These are phyloP conservation scores for Amphipyra berbera DNA, from an alignment of 2,888 invertebrate species.

Conservation along the genomic window DNA sequence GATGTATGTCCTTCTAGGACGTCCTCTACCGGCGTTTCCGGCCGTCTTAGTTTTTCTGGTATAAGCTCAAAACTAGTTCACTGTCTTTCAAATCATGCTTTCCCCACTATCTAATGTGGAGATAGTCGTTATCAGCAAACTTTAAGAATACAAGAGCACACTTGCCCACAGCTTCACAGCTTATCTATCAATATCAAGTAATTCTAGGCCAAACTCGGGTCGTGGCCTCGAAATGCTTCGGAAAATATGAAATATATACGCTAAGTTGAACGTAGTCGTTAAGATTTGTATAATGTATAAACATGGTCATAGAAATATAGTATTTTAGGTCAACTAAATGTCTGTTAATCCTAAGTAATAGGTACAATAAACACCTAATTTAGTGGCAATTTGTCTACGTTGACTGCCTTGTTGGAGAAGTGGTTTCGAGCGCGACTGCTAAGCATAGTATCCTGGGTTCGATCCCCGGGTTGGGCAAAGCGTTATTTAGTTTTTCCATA, in stretches of 20 bases:
- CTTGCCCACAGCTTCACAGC: neutral
- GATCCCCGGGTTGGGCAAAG: too few relatives aligned
- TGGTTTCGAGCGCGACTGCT: too few relatives aligned
- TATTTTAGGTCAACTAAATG: constrained; percentile 32
- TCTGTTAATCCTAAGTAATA: constrained; percentile 30
- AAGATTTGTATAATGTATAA: constrained; percentile 24
- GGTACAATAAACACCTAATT: constrained; percentile 27
- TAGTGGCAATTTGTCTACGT: constrained; percentile 13
- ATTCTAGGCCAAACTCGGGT: constrained; percentile 14
- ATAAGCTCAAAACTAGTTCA: too few relatives aligned
- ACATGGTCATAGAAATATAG: neutral
- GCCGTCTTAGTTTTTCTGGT: too few relatives aligned
- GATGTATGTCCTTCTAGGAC: too few relatives aligned
- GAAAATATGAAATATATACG: constrained; percentile 13
- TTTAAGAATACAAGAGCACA: too few relatives aligned
- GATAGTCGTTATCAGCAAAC: too few relatives aligned
- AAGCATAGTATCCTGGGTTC: too few relatives aligned
- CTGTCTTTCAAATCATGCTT: neutral
- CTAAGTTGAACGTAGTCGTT: constrained; percentile 6
- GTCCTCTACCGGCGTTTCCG: too few relatives aligned
- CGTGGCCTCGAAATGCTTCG: neutral
- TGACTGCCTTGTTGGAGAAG: too few relatives aligned
- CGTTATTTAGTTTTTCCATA: too few relatives aligned
- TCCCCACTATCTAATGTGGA: neutral
- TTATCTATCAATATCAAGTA: constrained; percentile 24